Base-by-base conservation (phyloP, 2,797 vertebrate species). In the Bovichtus variegatus region DNA sequence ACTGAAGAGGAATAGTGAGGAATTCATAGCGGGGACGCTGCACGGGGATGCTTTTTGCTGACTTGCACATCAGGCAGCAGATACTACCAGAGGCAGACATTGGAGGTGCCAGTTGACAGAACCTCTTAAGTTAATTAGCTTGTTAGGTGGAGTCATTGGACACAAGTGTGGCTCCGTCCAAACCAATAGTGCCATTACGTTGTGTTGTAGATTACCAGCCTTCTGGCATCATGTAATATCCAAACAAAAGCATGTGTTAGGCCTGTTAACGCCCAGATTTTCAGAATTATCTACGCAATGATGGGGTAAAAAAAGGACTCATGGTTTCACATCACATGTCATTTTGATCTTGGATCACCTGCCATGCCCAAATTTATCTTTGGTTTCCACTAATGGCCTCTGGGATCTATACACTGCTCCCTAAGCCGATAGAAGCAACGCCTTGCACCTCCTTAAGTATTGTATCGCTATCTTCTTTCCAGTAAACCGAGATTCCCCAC, bases 121-220 rank as follows among this genome's bases (percentile, higher is more conserved):
- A 85, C 75, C 88, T 91, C 85, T 93, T 93, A 89, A 89, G 76
- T 81, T 89, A 90, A 92, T 93, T 87, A 86, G 83, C 85, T 89
- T 91, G 87, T 92, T 90, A 90, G 87, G 80, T 88, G 81, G 83
- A 85, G 88, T 84, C 84, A 80, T 74, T 5, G 13, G 65, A 86
- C 86, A 87, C 73, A 78, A 77, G 36, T 23, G 19, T 7, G 34
- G 25, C 62, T 71, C 61, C 43, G 86, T 91, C 83, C 80, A 89
- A 91, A 88, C 85, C 81, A 87, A 87, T 80, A 75, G 25, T 29
- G 71, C 57, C 41, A 76, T 81, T 80, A 78, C 81, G 76, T 78
- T 59, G 50, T 61, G 74, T 65, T 68, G 68, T 63, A 74, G 68
- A 74, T 82, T 71, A 71, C 55, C 64, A 74, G 71, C 49, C 62